These are phyloP conservation scores for Bombus affinis DNA, from an alignment of 1,140 invertebrate species.

Conservation along the genomic window DNA sequence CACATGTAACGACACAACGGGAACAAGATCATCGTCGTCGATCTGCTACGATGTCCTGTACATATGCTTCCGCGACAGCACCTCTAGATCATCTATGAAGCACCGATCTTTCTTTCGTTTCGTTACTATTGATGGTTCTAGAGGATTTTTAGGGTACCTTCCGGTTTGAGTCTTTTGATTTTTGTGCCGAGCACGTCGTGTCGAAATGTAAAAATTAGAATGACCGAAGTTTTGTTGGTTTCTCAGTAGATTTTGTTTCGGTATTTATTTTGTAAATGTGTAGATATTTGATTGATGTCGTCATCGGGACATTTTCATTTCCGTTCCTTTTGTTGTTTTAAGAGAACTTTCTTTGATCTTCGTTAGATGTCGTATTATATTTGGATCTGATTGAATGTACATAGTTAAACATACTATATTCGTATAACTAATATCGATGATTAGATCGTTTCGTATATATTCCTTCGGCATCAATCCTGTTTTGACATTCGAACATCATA, in stretches of 20 bases:
- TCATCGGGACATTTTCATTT: no score
- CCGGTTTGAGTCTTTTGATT: background rate
- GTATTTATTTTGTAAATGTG: background rate
- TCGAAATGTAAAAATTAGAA: background rate
- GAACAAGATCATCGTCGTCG: conserved; percentile 58
- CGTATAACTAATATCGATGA: background rate
- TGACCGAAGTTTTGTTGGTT: background rate
- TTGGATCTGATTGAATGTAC: conserved; percentile 9
- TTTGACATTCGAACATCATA: background rate
- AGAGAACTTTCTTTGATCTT: background rate
- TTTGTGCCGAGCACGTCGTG: background rate
- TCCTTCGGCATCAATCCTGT: background rate
- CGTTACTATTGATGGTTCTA: background rate
- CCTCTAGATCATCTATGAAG: conserved; percentile 40
- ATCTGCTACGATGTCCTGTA: conserved; percentile 71
- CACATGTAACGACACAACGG: conserved; percentile 86
- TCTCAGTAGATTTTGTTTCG: no score
- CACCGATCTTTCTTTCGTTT: conserved; percentile 9
- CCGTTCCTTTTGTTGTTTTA: no score
- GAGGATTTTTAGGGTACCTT: no score
- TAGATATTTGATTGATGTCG: background rate
- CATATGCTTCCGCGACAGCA: conserved; percentile 72
- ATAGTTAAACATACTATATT: background rate
- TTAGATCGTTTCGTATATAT: background rate
- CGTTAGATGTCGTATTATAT: conserved; percentile 19